Evolutionary conservation across 2,888 invertebrate genomes (phyloP).

Genomic region (Hofmannophila pseudospretella): DNA sequence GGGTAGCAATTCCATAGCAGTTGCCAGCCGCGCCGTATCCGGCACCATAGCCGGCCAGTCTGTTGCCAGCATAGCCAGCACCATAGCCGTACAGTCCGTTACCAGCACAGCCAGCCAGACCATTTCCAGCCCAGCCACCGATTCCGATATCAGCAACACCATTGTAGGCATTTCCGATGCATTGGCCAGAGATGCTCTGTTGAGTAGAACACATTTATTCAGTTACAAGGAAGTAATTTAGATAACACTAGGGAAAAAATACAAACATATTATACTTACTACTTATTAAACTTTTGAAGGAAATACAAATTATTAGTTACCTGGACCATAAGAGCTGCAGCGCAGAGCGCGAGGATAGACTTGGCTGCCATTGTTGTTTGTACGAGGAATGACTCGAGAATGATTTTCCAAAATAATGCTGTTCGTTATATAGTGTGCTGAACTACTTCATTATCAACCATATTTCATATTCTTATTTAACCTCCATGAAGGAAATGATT

Average conservation of each 20-base stretch:
- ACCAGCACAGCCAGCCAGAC: not conserved
- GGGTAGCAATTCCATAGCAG: too few species aligned
- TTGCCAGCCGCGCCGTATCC: conserved; percentile 3
- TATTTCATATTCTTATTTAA: not conserved
- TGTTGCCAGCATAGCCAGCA: not conserved
- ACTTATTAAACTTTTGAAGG: too few species aligned
- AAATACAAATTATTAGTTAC: too few species aligned
- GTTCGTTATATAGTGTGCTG: not conserved
- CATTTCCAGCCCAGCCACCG: not conserved
- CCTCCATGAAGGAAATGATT: not conserved
- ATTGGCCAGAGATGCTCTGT: conserved; percentile 23
- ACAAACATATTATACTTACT: too few species aligned
- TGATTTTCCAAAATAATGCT: not conserved
- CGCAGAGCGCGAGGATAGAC: conserved; percentile 11
- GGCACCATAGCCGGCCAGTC: not conserved
- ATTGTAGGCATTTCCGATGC: conserved; percentile 12
- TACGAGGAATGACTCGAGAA: not conserved
- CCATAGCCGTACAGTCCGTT: not conserved
- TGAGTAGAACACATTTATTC: too few species aligned
- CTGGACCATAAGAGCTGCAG: conserved; percentile 14
- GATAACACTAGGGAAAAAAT: too few species aligned
- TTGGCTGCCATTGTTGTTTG: conserved; percentile 11
- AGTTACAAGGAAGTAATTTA: too few species aligned
- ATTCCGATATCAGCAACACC: not conserved
- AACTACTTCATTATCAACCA: not conserved